These are phyloP conservation scores for Proteles cristata DNA, from an alignment of 2,113 vertebrate genomes.

Conservation along the genomic window DNA sequence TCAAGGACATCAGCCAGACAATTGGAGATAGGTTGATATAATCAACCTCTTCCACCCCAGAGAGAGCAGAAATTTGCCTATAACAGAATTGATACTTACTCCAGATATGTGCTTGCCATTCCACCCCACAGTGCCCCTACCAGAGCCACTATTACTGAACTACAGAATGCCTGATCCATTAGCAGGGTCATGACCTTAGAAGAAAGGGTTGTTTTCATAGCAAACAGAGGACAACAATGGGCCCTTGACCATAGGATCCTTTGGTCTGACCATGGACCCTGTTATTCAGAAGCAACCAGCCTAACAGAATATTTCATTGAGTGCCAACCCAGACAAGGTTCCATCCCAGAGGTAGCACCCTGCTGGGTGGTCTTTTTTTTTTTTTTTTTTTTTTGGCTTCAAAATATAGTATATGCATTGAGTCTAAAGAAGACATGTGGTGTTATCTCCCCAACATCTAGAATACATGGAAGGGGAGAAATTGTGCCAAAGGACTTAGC, in stretches of 20 bases:
- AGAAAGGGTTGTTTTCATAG: neutral
- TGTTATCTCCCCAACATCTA: neutral
- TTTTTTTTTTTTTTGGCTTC: neutral
- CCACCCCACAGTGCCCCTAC: neutral
- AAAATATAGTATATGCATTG: neutral
- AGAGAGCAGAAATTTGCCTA: neutral
- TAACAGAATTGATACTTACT: neutral
- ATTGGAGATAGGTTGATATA: neutral
- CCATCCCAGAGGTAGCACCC: neutral
- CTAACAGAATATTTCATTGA: neutral
- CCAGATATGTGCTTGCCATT: neutral
- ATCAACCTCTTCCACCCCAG: neutral
- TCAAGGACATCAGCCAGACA: neutral
- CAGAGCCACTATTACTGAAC: neutral
- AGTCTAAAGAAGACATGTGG: neutral
- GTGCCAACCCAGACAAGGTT: neutral
- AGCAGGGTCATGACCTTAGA: neutral
- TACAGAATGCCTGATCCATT: neutral
- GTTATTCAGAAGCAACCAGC: neutral
- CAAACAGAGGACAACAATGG: neutral
- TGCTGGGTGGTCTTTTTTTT: neutral
- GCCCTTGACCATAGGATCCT: neutral
- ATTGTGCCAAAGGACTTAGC: neutral
- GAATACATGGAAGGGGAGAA: rapidly evolving
- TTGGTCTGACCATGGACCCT: neutral